Evolutionary conservation across 2,113 vertebrate genomes (phyloP).

Genomic region (Brevimyrus niger): DNA sequence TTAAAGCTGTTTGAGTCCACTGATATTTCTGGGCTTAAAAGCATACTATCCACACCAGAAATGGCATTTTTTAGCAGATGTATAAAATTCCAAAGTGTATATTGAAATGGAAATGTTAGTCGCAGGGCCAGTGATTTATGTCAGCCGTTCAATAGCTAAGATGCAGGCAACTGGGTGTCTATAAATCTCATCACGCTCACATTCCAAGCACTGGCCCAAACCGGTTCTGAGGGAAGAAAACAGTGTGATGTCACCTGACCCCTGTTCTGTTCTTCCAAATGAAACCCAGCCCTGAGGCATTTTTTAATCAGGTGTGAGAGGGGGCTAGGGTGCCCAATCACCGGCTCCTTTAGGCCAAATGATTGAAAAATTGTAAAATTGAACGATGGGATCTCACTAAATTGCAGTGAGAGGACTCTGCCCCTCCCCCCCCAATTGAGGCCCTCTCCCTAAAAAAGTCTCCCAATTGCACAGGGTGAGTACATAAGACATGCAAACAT

Average conservation of each 20-base stretch:
- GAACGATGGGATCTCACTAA: neutral
- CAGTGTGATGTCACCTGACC: slow-evolving; percentile 40
- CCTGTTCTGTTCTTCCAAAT: slow-evolving; percentile 32
- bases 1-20: neutral
- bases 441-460: neutral
- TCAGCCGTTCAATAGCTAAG: neutral
- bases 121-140: neutral
- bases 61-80: neutral
- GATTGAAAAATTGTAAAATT: too few relatives aligned
- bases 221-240: slow-evolving; percentile 43
- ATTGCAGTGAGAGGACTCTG: neutral
- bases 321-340: neutral
- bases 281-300: slow-evolving; percentile 12
- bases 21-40: neutral
- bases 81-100: neutral
- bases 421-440: neutral
- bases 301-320: slow-evolving; percentile 26
- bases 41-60: neutral
- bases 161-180: slow-evolving; percentile 40
- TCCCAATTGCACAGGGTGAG: neutral
- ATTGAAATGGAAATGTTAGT: slow-evolving; percentile 10
- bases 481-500: neutral
- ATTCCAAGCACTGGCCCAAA: slow-evolving; percentile 48
- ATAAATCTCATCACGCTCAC: slow-evolving; percentile 48
- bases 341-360: neutral